Conservation (phyloP, 2,113 vertebrate genomes). For the Melozone crissalis region DNA sequence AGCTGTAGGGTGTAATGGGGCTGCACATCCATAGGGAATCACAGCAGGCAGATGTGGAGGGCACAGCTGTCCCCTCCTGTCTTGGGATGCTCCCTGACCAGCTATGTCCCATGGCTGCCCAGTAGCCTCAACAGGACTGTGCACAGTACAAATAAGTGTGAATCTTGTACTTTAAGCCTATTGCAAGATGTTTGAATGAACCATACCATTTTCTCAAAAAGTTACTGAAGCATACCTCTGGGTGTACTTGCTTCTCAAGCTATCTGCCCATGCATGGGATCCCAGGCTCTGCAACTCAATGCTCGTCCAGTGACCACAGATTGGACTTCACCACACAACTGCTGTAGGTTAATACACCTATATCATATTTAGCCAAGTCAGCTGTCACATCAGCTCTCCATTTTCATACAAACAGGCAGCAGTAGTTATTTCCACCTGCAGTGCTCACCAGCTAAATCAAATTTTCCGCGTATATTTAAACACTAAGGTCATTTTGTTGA, state of each 20-base stretch:
- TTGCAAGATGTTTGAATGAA: not conserved
- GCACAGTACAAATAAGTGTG: not conserved
- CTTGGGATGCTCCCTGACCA: not conserved
- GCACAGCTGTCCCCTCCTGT: not conserved
- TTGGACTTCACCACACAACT: not conserved
- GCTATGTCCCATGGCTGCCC: not conserved
- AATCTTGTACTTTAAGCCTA: not conserved
- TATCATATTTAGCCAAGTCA: not conserved
- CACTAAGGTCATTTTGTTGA: not conserved
- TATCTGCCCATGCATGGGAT: not conserved
- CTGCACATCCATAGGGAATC: rapidly evolving
- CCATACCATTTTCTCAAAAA: not conserved
- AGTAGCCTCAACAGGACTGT: not conserved
- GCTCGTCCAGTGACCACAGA: not conserved
- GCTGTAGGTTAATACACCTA: not conserved
- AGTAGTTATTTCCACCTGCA: conserved; percentile 36
- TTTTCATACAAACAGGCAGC: not conserved
- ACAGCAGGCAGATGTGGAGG: not conserved
- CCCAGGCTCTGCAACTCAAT: not conserved
- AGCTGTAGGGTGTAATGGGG: not conserved
- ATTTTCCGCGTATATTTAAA: not conserved
- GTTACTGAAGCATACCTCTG: not conserved
- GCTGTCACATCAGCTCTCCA: conserved; percentile 20
- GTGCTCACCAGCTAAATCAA: not conserved
- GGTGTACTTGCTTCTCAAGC: not conserved